Conservation (phyloP, 2,888 invertebrate species). For the Hybos culiciformis region DNA sequence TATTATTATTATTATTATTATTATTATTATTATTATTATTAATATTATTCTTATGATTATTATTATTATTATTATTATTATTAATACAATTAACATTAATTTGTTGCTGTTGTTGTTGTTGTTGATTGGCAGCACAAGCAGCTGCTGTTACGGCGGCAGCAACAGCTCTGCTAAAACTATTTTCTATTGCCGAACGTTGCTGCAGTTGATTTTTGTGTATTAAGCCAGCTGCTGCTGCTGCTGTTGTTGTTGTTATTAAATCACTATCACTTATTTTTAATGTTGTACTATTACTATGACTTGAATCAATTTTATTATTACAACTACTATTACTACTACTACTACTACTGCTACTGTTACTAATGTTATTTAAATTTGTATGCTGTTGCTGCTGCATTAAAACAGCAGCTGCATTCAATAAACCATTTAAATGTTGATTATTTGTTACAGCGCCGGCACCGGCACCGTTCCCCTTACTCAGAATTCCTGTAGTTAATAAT, state of each 20-base stretch:
- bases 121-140: too few species aligned
- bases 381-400: conserved; percentile 9
- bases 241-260: conserved; percentile 22
- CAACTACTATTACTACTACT: background rate
- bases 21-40: background rate
- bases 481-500: background rate
- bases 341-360: background rate
- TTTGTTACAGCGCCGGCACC: conserved; percentile 4
- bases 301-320: background rate
- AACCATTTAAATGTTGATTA: background rate
- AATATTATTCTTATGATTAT: too few species aligned
- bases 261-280: conserved; percentile 20
- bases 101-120: too few species aligned
- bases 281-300: conserved; percentile 10
- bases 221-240: conserved; percentile 16
- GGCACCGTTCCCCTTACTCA: conserved; percentile 12
- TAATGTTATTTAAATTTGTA: conserved; percentile 10
- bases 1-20: background rate
- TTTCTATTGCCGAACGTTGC: too few species aligned
- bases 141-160: background rate
- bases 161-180: background rate
- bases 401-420: conserved; percentile 2
- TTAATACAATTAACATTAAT: too few species aligned
- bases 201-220: conserved; percentile 10
- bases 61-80: too few species aligned